phyloP scores from a whole-genome alignment of 2,888 invertebrate genomes.

The Aleiodes alternator region DNA sequence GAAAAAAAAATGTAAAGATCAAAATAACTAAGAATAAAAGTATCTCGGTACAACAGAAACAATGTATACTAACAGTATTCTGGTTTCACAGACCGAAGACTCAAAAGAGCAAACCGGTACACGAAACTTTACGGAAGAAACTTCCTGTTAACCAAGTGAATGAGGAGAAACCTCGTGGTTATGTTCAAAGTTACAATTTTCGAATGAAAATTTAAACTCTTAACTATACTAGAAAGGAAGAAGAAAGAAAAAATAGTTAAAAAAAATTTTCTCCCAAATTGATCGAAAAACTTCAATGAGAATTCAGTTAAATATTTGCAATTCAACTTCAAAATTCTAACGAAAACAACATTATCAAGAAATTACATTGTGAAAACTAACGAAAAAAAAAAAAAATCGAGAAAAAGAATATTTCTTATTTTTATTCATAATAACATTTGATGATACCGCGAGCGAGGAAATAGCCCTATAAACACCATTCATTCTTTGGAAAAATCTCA shows the following conservation, averaged over 20 bases:
- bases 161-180: slow-evolving; percentile 12
- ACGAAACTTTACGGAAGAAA: slow-evolving; percentile 16
- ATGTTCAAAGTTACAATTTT: slow-evolving; percentile 24
- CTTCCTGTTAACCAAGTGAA: background rate
- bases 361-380: background rate
- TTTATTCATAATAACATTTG: too few relatives aligned
- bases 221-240: background rate
- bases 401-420: too few relatives aligned
- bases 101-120: slow-evolving; percentile 26
- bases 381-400: background rate
- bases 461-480: slow-evolving; percentile 39
- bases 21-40: slow-evolving; percentile 19
- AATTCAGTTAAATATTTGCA: background rate
- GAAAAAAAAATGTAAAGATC: slow-evolving; percentile 12
- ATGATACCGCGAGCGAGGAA: slow-evolving; percentile 30
- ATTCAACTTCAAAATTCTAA: background rate
- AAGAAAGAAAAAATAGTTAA: slow-evolving; percentile 1
- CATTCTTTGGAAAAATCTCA: slow-evolving; percentile 1
- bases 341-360: background rate
- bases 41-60: slow-evolving; percentile 13
- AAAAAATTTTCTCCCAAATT: background rate
- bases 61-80: slow-evolving; percentile 4
- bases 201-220: slow-evolving; percentile 23
- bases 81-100: slow-evolving; percentile 20
- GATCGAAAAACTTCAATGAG: slow-evolving; percentile 3